Evolutionary conservation across 1,140 invertebrate genomes (phyloP).

Genomic region (Rhysida immarginata): DNA sequence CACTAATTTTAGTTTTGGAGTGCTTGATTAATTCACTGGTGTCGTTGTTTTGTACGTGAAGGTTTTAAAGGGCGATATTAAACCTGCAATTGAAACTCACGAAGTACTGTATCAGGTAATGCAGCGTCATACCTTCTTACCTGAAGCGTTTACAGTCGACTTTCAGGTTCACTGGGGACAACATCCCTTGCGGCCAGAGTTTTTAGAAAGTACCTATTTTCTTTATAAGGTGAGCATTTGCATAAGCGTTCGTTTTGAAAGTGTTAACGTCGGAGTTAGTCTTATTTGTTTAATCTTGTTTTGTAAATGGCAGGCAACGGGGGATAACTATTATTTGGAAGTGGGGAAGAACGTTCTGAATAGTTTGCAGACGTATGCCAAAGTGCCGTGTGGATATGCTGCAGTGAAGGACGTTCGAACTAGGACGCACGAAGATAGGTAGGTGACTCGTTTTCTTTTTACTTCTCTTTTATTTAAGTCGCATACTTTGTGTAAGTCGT

Average conservation of each 20-base stretch:
- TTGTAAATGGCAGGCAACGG: slow-evolving; percentile 56
- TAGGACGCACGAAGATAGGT: slow-evolving; percentile 65
- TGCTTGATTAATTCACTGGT: too few species aligned
- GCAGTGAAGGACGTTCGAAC: slow-evolving; percentile 91
- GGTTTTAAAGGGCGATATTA: slow-evolving; percentile 80
- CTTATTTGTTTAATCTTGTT: background rate
- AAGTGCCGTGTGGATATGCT: slow-evolving; percentile 90
- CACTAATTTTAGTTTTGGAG: too few species aligned
- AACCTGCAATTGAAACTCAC: slow-evolving; percentile 92
- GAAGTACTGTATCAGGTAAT: slow-evolving; percentile 92
- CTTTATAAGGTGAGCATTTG: slow-evolving; percentile 45
- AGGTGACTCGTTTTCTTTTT: too few species aligned
- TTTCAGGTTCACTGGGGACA: slow-evolving; percentile 95
- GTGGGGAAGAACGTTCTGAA: slow-evolving; percentile 83
- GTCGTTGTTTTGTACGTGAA: too few species aligned
- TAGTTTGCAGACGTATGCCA: slow-evolving; percentile 72
- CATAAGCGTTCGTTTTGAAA: background rate
- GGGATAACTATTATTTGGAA: slow-evolving; percentile 86
- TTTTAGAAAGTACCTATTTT: slow-evolving; percentile 96
- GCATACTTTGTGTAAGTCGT: too few species aligned
- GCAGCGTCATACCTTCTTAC: slow-evolving; percentile 90
- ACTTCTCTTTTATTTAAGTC: too few species aligned
- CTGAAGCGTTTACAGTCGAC: slow-evolving; percentile 91
- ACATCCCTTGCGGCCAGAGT: slow-evolving; percentile 91
- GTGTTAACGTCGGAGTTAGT: background rate